A percentile compares a stretch with the other conserved stretches of the same genome.
These are phyloP conservation scores for Artibeus lituratus DNA, from an alignment of 2,797 vertebrate species.

Conservation along the genomic window DNA sequence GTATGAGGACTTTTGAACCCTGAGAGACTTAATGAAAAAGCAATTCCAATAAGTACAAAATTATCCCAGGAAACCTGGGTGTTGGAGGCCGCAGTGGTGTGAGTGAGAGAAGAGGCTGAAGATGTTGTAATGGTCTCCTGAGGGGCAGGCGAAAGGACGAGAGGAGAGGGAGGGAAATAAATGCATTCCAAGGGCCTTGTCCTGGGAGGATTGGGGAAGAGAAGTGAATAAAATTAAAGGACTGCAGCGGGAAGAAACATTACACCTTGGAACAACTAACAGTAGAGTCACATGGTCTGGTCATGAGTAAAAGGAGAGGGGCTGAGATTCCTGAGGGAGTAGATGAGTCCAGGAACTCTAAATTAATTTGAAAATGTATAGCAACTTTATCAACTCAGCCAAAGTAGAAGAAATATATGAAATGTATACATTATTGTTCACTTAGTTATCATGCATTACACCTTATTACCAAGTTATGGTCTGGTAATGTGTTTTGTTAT, in stretches of 20 bases:
- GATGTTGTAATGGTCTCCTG: not conserved
- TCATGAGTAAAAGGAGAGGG: not conserved
- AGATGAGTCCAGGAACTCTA: not conserved
- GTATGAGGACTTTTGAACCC: not conserved
- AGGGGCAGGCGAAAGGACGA: accelerated
- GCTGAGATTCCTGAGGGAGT: not conserved
- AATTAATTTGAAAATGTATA: not conserved
- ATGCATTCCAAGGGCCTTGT: not conserved
- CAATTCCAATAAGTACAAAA: not conserved
- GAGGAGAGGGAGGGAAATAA: not conserved
- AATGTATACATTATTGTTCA: not conserved
- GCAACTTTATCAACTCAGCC: not conserved
- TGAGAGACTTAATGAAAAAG: not conserved
- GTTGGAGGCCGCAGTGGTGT: not conserved
- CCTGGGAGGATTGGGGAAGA: not conserved
- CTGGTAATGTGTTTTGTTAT: not conserved
- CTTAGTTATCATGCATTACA: not conserved
- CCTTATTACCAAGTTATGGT: not conserved
- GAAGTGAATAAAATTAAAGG: not conserved
- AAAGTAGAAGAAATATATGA: not conserved
- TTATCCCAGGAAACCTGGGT: not conserved
- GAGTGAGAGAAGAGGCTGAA: not conserved
- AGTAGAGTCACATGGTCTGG: not conserved
- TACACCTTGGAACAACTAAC: not conserved
- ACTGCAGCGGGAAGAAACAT: not conserved